Percentiles rank a stretch among this genome's conserved stretches.
phyloP scores from a whole-genome alignment of 1,140 invertebrate species.

The Globodera rostochiensis region DNA sequence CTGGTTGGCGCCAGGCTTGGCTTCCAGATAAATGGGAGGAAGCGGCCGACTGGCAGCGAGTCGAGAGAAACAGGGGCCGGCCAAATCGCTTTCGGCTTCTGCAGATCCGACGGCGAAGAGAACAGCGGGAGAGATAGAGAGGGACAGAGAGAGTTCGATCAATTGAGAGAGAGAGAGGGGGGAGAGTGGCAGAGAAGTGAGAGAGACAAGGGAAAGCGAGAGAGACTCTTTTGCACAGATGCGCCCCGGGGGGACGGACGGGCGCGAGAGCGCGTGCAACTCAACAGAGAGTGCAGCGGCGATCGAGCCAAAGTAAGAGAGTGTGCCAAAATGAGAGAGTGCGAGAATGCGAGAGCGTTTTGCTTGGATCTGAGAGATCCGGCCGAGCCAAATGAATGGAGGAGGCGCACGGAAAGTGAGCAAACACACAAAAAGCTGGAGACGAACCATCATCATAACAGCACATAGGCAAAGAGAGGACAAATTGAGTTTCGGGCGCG shows the following conservation, averaged over 20 bases:
- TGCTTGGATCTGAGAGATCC: background rate
- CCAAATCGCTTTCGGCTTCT: background rate
- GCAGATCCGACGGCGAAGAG: background rate
- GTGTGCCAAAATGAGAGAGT: background rate
- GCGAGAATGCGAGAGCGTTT: background rate
- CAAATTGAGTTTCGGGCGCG: background rate
- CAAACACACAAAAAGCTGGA: background rate
- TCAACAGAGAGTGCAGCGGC: background rate
- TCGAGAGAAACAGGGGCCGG: background rate
- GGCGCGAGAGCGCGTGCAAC: no score
- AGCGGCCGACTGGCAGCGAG: background rate
- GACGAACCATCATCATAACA: background rate
- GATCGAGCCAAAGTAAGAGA: background rate
- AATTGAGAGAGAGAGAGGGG: background rate
- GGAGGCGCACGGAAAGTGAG: background rate
- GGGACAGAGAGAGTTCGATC: background rate
- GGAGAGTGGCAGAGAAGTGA: background rate
- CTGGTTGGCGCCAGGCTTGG: background rate
- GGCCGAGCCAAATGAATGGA: background rate
- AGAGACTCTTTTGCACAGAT: no score
- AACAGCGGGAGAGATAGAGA: background rate
- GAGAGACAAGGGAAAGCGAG: background rate
- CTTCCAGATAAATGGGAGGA: background rate
- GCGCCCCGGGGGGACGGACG: no score
- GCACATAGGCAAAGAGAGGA: background rate